Evolutionary conservation across 2,113 vertebrate species (phyloP).

Genomic region (Elephas maximus): DNA sequence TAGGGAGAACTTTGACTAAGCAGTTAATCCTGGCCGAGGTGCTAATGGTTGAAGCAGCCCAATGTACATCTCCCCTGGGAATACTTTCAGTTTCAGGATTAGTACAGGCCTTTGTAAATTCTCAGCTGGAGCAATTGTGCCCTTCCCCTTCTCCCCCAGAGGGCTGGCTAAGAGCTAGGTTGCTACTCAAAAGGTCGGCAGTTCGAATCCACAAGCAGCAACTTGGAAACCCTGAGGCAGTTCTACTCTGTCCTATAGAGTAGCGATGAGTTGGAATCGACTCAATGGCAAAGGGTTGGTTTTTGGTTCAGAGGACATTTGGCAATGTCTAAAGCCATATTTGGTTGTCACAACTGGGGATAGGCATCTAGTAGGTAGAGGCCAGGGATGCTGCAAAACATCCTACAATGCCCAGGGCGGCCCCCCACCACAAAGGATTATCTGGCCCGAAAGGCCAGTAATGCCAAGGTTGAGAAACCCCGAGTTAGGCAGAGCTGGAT

Average conservation of each 20-base stretch:
- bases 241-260: too few species aligned
- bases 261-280: too few species aligned
- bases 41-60: not conserved
- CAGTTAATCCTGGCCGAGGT: not conserved
- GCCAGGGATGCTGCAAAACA: not conserved
- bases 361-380: not conserved
- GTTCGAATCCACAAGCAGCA: too few species aligned
- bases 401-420: rapidly evolving
- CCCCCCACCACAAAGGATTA: not conserved
- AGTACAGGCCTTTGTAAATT: not conserved
- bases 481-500: not conserved
- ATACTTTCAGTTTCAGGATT: not conserved
- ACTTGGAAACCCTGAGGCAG: too few species aligned
- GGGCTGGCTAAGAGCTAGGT: too few species aligned
- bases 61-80: not conserved
- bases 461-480: not conserved
- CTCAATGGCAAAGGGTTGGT: too few species aligned
- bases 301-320: not conserved
- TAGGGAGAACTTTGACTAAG: too few species aligned
- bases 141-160: not conserved
- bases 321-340: not conserved
- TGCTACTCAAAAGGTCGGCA: too few species aligned
- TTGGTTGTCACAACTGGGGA: not conserved
- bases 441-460: not conserved
- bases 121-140: not conserved